These are phyloP conservation scores for Tetragonisca angustula DNA, from an alignment of 2,888 invertebrate genomes.

Conservation along the genomic window DNA sequence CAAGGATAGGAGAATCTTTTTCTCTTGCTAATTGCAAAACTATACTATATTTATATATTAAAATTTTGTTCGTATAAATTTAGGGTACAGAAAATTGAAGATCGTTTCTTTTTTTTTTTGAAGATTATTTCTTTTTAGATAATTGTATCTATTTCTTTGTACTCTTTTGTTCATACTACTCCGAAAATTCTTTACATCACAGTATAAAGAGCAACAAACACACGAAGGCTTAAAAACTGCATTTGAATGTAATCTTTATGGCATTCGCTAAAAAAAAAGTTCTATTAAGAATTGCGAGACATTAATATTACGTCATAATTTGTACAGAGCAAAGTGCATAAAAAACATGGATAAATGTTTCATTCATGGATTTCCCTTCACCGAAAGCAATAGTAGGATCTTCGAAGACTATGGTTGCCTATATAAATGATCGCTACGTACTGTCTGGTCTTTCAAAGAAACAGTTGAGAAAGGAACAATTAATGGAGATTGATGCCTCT, in stretches of 20 bases:
- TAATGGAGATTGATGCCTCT: conserved; percentile 70
- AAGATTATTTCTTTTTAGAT: too few relatives aligned
- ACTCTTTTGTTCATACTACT: too few relatives aligned
- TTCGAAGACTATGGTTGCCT: neutral
- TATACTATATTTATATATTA: too few relatives aligned
- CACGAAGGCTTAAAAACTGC: too few relatives aligned
- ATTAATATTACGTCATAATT: conserved; percentile 9
- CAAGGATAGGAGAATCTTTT: neutral
- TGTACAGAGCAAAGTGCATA: neutral
- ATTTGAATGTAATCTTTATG: neutral
- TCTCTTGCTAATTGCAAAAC: too few relatives aligned
- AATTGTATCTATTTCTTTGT: too few relatives aligned
- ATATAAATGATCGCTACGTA: conserved; percentile 15
- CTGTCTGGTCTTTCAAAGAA: conserved; percentile 46
- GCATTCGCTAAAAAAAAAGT: neutral
- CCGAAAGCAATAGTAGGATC: neutral
- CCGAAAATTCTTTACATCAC: too few relatives aligned
- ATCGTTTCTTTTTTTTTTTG: too few relatives aligned
- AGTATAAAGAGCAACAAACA: too few relatives aligned
- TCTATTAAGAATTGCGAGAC: neutral
- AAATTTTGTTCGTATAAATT: too few relatives aligned
- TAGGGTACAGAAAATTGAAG: too few relatives aligned
- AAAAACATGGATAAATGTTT: neutral
- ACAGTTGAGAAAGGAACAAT: conserved; percentile 60
- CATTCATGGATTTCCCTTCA: neutral